Base-by-base conservation (phyloP, 2,888 invertebrate genomes). In the Trichopria drosophilae region DNA sequence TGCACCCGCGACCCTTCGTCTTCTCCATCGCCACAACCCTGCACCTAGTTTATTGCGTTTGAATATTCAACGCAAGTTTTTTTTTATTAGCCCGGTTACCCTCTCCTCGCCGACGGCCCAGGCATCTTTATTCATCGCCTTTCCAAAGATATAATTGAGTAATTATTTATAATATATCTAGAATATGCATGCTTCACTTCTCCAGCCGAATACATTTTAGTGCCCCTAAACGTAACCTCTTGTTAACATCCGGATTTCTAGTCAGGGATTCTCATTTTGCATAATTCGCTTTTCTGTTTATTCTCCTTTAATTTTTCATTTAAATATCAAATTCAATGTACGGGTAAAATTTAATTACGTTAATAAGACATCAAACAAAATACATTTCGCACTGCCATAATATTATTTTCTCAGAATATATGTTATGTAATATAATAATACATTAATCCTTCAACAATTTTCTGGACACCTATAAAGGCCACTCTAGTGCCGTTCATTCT, bases 91-190 rank as follows among this genome's bases (percentile, higher is more conserved):
- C 73, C 59, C 59, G 69, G 62, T 64, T 60, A 64, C 59, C 60
- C 62, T 63, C 62, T 63, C 58, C 56, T 57, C 56, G 61, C 63
- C 66, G 62, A 58, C 69, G 65, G 66, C 62, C 62, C 66, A 59
- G 65, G 67, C 74, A 75, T 75, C 74, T 75, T 75, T 75, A 75
- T 75, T 75, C 74, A 75, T 75, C 71, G 71, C 68, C 73, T 73
- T 74, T 73, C 73, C 72, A 72, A 75, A 75, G 74, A 75, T 75
- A 74, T 75, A 75, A 75, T 75, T 75, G 74, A 75, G 74, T 75
- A 74, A 75, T 75, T 74, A 75, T 75, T 75, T 75, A 75, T 75
- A 75, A 75, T 75, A 75, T 75, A 74, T 75, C 74, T 74, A 73
- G 74, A 75, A 75, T 75, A 75, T 75, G 74, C 74, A 75, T 75